Percentiles rank a stretch among this genome's conserved stretches.
Evolutionary conservation across 2,888 invertebrate species (phyloP).

Genomic region (Leucania comma): DNA sequence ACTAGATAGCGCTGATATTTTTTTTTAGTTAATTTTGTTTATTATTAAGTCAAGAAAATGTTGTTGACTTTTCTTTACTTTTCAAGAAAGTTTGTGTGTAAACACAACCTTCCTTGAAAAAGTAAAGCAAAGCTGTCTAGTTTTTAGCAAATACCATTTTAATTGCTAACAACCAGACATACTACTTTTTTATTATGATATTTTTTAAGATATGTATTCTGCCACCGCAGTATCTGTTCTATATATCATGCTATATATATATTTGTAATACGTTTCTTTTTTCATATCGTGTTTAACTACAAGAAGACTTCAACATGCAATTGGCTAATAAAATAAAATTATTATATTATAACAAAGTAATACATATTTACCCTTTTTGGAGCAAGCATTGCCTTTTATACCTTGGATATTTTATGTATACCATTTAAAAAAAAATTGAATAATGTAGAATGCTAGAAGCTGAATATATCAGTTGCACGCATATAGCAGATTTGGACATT

Average conservation of each 20-base stretch:
- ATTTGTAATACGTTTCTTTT: background rate
- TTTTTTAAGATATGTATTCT: no score
- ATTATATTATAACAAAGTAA: background rate
- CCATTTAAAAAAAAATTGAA: background rate
- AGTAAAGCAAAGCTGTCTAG: no score
- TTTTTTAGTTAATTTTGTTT: no score
- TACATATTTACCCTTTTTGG: background rate
- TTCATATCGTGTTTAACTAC: background rate
- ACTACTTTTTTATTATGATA: no score
- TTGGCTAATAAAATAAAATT: background rate
- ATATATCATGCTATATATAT: background rate
- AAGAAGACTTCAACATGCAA: constrained; percentile 16
- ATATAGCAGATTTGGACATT: background rate
- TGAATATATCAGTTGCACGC: background rate
- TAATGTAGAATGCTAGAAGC: background rate
- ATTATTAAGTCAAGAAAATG: no score
- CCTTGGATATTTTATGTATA: background rate
- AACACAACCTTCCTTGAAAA: no score
- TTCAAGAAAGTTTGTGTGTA: no score
- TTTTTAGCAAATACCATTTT: no score
- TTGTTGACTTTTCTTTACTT: no score
- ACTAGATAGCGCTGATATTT: no score
- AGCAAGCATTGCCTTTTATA: background rate
- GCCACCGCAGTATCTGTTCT: no score
- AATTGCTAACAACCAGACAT: no score